Base-by-base conservation (phyloP, 2,888 invertebrate genomes). In the Melanophora roralis region DNA sequence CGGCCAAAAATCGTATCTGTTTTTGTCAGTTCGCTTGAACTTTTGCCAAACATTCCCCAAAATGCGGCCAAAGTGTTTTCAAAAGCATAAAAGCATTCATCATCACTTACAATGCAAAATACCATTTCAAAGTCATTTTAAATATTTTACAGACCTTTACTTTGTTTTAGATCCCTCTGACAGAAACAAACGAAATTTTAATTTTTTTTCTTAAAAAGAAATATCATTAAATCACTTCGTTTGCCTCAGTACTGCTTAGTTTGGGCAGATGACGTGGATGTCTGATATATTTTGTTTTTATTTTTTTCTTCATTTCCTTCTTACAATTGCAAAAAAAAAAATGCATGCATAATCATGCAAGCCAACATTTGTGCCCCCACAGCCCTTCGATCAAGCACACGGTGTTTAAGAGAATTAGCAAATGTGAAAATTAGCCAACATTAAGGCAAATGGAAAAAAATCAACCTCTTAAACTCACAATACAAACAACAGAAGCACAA, bases 191-290 rank as follows among this genome's bases (percentile, higher is more conserved):
- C n/a, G n/a, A n/a, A n/a, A n/a, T n/a, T n/a, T n/a, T n/a, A n/a
- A n/a, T 27, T 27, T 27, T 27, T 27, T 27, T 6, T 6, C 43
- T 27, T 62, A 65, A 62, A 69, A 62, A 68, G 65, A 64, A 81
- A 71, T 34, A 72, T 60, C 57, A 62, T 76, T 38, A 76, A 85
- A 86, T 84, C 83, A 85, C 84, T 84, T 84, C 73, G 81, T 84
- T 83, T 84, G 86, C 86, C 85, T 83, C 84, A 85, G 80, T 85
- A 85, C 84, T 82, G 80, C 83, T 83, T 84, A 21, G 12, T 85
- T 85, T 83, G 78, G 81, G 6, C 65, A 65, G 75, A 67, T 53
- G 47, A 16, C 11, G 11, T 62, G 68, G 55, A 43, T 64, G 49
- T 23, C 51, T 49, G 57, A 11, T 11, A 11, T 21, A 36, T 49